Percentiles rank a stretch among this genome's conserved stretches.
Evolutionary conservation across 2,797 vertebrate genomes (phyloP).

Genomic region (Catamblyrhynchus diadema): DNA sequence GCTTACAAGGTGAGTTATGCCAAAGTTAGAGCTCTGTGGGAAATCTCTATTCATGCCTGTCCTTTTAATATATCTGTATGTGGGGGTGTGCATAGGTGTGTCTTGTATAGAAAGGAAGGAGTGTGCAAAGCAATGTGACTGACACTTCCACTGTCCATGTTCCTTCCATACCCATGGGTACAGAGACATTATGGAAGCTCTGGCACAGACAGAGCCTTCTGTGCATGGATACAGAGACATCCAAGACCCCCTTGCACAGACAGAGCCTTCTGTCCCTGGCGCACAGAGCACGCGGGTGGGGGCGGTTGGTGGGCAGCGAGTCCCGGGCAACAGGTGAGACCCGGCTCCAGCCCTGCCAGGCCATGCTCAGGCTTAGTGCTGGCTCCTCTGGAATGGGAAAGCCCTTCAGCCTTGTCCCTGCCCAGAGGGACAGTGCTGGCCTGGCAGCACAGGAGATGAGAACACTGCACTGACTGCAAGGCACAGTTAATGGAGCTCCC

Average conservation of each 20-base stretch:
- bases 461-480: background rate
- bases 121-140: rapidly evolving
- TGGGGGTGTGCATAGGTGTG: rapidly evolving
- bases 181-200: background rate
- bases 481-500: background rate
- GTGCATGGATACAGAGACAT: too few species aligned
- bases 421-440: background rate
- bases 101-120: background rate
- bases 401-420: background rate
- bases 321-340: rapidly evolving
- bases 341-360: background rate
- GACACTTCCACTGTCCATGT: rapidly evolving
- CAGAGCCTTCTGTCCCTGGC: background rate
- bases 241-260: too few species aligned
- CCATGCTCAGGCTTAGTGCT: background rate
- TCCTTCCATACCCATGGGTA: rapidly evolving
- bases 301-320: background rate
- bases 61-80: rapidly evolving
- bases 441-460: background rate
- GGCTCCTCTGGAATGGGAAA: background rate
- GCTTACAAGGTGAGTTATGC: background rate
- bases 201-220: too few species aligned
- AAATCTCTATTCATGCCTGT: background rate
- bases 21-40: rapidly evolving
- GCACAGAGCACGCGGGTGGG: rapidly evolving